These are phyloP conservation scores for Centropyge bicolor DNA, from an alignment of 2,797 vertebrate genomes.

Conservation along the genomic window DNA sequence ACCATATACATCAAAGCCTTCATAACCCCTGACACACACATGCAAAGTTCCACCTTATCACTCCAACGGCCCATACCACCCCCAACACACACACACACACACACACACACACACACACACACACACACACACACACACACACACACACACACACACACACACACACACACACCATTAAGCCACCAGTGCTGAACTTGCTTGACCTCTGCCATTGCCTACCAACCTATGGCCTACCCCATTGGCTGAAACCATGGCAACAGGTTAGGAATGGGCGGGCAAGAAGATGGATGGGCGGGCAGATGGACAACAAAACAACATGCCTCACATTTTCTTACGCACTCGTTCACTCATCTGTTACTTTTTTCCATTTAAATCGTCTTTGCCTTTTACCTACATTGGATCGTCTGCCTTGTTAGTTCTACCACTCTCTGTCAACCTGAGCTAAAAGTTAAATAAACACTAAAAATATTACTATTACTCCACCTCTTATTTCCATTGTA, in stretches of 20 bases:
- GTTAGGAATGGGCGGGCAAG: conserved; percentile 61
- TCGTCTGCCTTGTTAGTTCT: background rate
- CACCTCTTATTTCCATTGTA: background rate
- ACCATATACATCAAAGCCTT: background rate
- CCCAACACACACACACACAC: background rate
- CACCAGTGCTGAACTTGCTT: conserved; percentile 63
- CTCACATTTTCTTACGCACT: conserved; percentile 33
- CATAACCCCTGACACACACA: background rate
- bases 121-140: conserved; percentile 44
- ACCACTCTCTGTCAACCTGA: background rate
- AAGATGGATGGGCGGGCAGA: conserved; percentile 59
- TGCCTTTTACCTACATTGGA: background rate
- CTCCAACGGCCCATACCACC: conserved; percentile 22
- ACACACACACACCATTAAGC: conserved; percentile 64
- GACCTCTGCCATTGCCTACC: conserved; percentile 56
- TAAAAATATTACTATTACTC: background rate
- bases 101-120: conserved; percentile 55
- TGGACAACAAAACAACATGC: conserved; percentile 52
- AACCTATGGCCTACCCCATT: conserved; percentile 52
- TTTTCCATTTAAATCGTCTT: conserved; percentile 8
- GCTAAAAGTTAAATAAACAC: background rate
- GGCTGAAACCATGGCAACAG: conserved; percentile 75
- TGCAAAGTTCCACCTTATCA: conserved; percentile 45
- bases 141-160: conserved; percentile 35
- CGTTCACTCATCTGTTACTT: conserved; percentile 14